Evolutionary conservation across 2,113 vertebrate genomes (phyloP).

Genomic region (Crotalus helleri): DNA sequence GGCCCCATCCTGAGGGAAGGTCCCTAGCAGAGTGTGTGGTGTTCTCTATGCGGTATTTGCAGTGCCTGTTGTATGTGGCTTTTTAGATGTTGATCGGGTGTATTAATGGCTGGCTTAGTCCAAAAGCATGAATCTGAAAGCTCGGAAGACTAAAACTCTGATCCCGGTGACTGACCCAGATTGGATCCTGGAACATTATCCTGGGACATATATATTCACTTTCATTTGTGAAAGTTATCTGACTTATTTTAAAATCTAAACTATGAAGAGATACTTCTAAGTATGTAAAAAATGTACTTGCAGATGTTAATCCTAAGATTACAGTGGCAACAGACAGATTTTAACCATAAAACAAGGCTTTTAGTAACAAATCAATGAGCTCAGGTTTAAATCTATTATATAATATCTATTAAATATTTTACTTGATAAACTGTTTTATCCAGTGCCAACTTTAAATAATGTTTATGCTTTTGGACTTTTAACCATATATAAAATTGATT

Average conservation of each 20-base stretch:
- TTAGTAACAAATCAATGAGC: background rate
- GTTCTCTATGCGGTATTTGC: too few relatives aligned
- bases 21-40: too few relatives aligned
- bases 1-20: too few relatives aligned
- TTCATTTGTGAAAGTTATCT: background rate
- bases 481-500: background rate
- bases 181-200: too few relatives aligned
- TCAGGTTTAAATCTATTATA: background rate
- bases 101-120: too few relatives aligned
- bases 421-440: background rate
- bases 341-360: background rate
- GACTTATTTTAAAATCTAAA: background rate
- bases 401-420: background rate
- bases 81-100: too few relatives aligned
- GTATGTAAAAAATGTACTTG: background rate
- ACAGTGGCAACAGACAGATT: background rate
- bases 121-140: too few relatives aligned
- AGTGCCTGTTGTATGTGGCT: too few relatives aligned
- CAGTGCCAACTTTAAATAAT: background rate
- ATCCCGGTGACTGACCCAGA: too few relatives aligned
- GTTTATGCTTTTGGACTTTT: background rate
- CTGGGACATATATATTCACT: too few relatives aligned
- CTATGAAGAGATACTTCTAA: background rate
- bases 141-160: too few relatives aligned
- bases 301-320: background rate